phyloP scores from a whole-genome alignment of 2,888 invertebrate genomes.

The Stomorhina lunata region DNA sequence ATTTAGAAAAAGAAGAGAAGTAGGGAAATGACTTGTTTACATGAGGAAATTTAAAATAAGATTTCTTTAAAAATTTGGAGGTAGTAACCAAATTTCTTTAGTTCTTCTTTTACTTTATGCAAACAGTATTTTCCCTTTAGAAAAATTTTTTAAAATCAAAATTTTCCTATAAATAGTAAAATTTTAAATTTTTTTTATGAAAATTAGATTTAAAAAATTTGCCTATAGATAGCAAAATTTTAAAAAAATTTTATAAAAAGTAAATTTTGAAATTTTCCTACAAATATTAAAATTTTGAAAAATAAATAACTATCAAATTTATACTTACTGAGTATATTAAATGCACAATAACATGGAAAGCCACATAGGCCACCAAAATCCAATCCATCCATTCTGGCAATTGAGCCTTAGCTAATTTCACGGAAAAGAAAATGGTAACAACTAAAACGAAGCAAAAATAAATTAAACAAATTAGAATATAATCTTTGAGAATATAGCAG shows the following conservation, averaged over 20 bases:
- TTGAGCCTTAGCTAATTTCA: slow-evolving; percentile 91
- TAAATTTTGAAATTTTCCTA: too few species aligned
- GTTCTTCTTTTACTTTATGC: neutral
- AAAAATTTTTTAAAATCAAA: too few species aligned
- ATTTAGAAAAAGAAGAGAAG: neutral
- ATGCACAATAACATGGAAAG: slow-evolving; percentile 93
- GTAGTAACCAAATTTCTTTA: neutral
- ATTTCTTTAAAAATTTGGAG: neutral
- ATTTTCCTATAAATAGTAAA: too few species aligned
- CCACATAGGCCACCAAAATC: slow-evolving; percentile 93
- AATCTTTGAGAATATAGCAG: neutral
- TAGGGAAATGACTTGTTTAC: neutral
- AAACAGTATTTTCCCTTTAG: slow-evolving; percentile 15
- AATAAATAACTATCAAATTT: too few species aligned
- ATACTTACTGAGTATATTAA: slow-evolving; percentile 88
- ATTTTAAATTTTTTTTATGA: too few species aligned
- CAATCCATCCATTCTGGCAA: slow-evolving; percentile 93
- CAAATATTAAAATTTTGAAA: too few species aligned
- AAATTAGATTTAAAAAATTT: too few species aligned
- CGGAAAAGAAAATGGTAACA: slow-evolving; percentile 95
- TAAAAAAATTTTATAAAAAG: too few species aligned
- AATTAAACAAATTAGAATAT: neutral
- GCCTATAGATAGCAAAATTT: too few species aligned
- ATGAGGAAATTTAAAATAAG: neutral
- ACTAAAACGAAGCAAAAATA: slow-evolving; percentile 82